Evolutionary conservation across 2,888 invertebrate species (phyloP), one percentile per base, ranked within the genome.

Genomic region (Agonopterix heracliana): DNA sequence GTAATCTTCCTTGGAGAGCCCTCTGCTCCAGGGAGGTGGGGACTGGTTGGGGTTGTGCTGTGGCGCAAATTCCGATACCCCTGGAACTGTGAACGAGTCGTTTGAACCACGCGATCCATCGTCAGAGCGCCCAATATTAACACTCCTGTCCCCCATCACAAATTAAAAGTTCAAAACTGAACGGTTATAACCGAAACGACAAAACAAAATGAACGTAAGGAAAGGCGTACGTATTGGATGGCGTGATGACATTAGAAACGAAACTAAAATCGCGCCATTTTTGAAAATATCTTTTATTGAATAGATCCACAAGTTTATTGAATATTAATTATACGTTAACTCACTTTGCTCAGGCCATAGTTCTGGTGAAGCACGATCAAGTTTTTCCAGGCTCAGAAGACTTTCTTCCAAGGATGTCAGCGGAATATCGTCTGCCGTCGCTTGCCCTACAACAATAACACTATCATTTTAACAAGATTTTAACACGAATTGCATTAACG

Each of bases 321-420:
- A 2, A 44, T 4, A 42, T 34, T 12, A 36, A 13, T 46, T 10
- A 4, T 44, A 44, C 34, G 52, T 46, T 12, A 26, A 87, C 93
- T 92, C 90, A 97, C 97, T 95, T 89, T 96, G 95, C 81, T 98
- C 97, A 17, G 98, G 98, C 98, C 98, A 98, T 67, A 98, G 82
- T 74, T 98, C 97, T 35, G 98, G 98, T 2, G 98, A 98, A n/a
- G 96, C 93, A 63, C 98, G 91, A 81, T 97, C 97, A 63, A 98
- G 86, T 74, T 95, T 96, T 86, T 98, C 98, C 71, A 94, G 90
- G 71, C 97, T 96, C 65, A 96, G 89, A 52, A 98, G 90, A 74
- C 92, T 94, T 71, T 94, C 93, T 74, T 95, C 95, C 61, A 89
- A 73, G 52, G 86, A 84, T 61, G 82, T 74, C 81, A 89, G 63